These are phyloP conservation scores for Leucophora obtusa DNA, from an alignment of 2,888 invertebrate species.

Conservation along the genomic window DNA sequence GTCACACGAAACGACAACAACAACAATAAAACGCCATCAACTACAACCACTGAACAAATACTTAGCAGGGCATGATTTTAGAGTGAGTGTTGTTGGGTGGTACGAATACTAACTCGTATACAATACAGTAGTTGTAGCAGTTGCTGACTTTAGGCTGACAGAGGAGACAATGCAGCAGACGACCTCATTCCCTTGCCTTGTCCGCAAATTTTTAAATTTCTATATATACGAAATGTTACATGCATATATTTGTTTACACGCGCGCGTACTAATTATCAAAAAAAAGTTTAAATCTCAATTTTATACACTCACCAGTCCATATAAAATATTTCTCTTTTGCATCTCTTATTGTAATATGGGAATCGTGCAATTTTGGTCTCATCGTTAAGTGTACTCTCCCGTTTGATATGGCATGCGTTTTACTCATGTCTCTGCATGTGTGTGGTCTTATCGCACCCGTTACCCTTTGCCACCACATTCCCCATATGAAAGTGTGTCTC, in stretches of 20 bases:
- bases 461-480: slow-evolving; percentile 1
- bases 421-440: slow-evolving; percentile 32
- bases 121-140: not conserved
- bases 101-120: not conserved
- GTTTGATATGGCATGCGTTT: slow-evolving; percentile 51
- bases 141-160: slow-evolving; percentile 30
- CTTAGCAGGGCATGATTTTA: slow-evolving; percentile 6
- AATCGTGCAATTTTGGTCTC: not conserved
- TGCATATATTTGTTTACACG: slow-evolving; percentile 34
- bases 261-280: slow-evolving; percentile 59
- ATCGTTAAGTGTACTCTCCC: slow-evolving; percentile 17
- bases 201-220: slow-evolving; percentile 29
- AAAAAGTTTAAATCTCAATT: not conserved
- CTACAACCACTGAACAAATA: slow-evolving; percentile 31
- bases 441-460: slow-evolving; percentile 33
- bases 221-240: slow-evolving; percentile 10
- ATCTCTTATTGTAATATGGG: not conserved
- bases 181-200: slow-evolving; percentile 51
- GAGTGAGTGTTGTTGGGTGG: slow-evolving; percentile 12
- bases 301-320: not conserved
- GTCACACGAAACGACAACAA: slow-evolving; percentile 53
- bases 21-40: not conserved
- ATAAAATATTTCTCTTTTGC: slow-evolving; percentile 23
- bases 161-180: slow-evolving; percentile 56
- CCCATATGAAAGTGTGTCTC: slow-evolving; percentile 26